Evolutionary conservation across 2,888 invertebrate genomes (phyloP), one percentile per base, ranked within the genome.

Genomic region (Oligia strigilis): DNA sequence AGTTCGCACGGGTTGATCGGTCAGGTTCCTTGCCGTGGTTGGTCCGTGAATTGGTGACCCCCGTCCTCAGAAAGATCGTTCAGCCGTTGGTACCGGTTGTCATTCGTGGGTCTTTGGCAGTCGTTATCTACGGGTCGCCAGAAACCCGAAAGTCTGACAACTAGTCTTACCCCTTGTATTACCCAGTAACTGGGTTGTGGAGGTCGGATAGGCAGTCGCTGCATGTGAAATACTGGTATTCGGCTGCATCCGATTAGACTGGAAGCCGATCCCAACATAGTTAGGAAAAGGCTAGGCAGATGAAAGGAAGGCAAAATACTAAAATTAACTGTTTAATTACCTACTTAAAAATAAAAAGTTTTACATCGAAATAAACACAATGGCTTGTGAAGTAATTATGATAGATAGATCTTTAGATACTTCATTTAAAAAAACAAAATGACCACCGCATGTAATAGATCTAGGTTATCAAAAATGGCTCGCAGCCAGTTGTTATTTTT

Each of bases 391-490:
- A 85, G 85, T 70, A 75, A 80, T 78, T 79, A 60, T 60, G 6
- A 75, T 60, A 65, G 29, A 55, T 40, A 65, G 46, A 65, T 40
- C 36, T 29, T 71, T 78, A 29, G 29, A 29, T 77, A 60, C 71
- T 69, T 55, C 49, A 74, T 76, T 75, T 36, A 72, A 78, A 82
- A 29, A 75, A 81, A 67, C 36, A 14, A 74, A 85, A 78, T 64
- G 72, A 67, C 55, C 72, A 43, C 65, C 43, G 64, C 52, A 72
- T 77, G 40, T 83, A 86, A 75, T 81, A 81, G 64, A 81, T 82
- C 78, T 87, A 82, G 83, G 83, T 83, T 85, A 82, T 74, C 23
- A 75, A 81, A 84, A 78, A 83, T 87, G 71, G 78, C 78, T 29
- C 49, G 17, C 13, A 81, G 79, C 67, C 76, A 80, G 70, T 64